Percentiles rank a stretch among this genome's conserved stretches.
These are phyloP conservation scores for Dipodomys stephensi DNA, from an alignment of 2,113 vertebrate genomes.

Conservation along the genomic window DNA sequence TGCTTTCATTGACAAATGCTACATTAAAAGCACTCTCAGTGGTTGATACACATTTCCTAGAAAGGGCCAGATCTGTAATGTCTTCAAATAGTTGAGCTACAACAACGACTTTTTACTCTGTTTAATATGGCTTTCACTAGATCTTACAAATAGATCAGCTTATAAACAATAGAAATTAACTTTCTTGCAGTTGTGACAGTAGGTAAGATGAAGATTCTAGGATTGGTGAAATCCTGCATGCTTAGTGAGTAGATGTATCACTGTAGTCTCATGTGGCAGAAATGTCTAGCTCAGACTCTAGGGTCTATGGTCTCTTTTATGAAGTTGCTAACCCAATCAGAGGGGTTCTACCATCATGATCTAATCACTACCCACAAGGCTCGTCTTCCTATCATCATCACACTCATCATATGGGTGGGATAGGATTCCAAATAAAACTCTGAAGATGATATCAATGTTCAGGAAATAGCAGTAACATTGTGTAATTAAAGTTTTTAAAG, in stretches of 20 bases:
- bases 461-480: too few species aligned
- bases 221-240: neutral
- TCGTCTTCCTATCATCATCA: neutral
- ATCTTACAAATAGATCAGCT: neutral
- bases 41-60: neutral
- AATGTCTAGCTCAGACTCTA: neutral
- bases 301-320: neutral
- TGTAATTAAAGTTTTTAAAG: constrained; percentile 14
- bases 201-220: neutral
- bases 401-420: neutral
- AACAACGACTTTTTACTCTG: neutral
- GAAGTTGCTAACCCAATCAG: neutral
- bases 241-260: neutral
- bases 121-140: neutral
- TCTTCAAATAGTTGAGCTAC: neutral
- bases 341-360: too few species aligned
- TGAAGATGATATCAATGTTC: too few species aligned
- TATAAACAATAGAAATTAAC: neutral
- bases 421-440: too few species aligned
- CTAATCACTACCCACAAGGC: neutral
- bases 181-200: neutral
- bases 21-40: neutral
- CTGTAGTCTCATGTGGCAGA: too few species aligned
- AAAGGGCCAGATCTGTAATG: neutral
- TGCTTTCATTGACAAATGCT: neutral